Conservation (phyloP, 2,113 vertebrate species). For the Neotoma lepida region DNA sequence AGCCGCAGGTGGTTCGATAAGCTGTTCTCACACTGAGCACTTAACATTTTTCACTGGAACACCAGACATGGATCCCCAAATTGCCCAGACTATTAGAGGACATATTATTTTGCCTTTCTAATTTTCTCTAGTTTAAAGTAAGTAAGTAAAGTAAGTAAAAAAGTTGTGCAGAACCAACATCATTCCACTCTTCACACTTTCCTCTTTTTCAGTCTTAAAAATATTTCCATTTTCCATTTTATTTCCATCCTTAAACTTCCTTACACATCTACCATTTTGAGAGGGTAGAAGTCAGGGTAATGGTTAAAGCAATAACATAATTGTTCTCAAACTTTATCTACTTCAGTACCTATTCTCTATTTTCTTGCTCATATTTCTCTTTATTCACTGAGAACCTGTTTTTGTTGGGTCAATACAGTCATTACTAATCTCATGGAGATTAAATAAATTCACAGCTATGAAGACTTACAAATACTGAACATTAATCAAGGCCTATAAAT, state of each 20-base stretch:
- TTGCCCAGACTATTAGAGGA: neutral
- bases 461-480: neutral
- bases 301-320: neutral
- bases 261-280: neutral
- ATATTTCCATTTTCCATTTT: neutral
- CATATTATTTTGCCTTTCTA: neutral
- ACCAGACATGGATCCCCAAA: neutral
- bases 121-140: neutral
- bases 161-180: neutral
- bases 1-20: neutral
- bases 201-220: neutral
- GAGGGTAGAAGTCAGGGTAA: neutral
- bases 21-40: neutral
- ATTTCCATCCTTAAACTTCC: neutral
- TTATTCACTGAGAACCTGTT: neutral
- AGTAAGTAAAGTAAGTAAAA: neutral
- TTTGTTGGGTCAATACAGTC: neutral
- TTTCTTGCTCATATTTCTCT: neutral
- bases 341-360: neutral
- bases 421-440: neutral
- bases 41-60: neutral
- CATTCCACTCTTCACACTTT: fast-evolving
- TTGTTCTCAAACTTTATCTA: too few species aligned
- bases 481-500: neutral
- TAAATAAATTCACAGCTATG: neutral